Evolutionary conservation across 2,888 invertebrate genomes (phyloP).

Genomic region (Agriopis leucophaearia): DNA sequence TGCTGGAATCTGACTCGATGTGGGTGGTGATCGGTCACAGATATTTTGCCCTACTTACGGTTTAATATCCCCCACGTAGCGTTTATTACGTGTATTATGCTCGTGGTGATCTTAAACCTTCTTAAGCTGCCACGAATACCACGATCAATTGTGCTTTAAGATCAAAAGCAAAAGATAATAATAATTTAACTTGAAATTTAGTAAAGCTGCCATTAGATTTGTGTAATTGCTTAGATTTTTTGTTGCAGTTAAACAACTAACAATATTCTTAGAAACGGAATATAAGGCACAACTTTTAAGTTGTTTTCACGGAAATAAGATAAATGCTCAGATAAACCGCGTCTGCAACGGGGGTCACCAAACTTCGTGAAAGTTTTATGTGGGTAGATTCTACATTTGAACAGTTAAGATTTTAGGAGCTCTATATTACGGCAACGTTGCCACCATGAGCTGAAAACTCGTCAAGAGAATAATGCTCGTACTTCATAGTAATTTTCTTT

Average conservation of each 20-base stretch:
- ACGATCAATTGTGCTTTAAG: neutral
- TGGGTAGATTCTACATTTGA: slow-evolving; percentile 46
- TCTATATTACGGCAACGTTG: slow-evolving; percentile 11
- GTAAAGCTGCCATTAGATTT: slow-evolving; percentile 1
- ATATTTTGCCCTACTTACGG: slow-evolving; percentile 41
- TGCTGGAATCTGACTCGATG: slow-evolving; percentile 55
- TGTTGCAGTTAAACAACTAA: slow-evolving; percentile 25
- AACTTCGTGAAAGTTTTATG: slow-evolving; percentile 62
- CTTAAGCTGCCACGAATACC: neutral
- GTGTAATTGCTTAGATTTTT: slow-evolving; percentile 14
- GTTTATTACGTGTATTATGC: slow-evolving; percentile 57
- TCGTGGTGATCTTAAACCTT: neutral
- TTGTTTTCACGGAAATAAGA: slow-evolving; percentile 78
- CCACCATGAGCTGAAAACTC: slow-evolving; percentile 26
- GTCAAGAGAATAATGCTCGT: slow-evolving; percentile 8
- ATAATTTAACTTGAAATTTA: neutral
- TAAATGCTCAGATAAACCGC: slow-evolving; percentile 75
- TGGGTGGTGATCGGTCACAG: slow-evolving; percentile 73
- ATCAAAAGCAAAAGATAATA: neutral
- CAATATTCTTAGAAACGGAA: slow-evolving; percentile 67
- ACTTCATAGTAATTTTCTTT: slow-evolving; percentile 45
- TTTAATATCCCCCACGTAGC: slow-evolving; percentile 65
- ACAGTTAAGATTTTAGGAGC: slow-evolving; percentile 31
- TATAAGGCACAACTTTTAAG: slow-evolving; percentile 60
- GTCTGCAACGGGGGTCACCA: slow-evolving; percentile 56